Evolutionary conservation across 1,140 invertebrate genomes (phyloP).

Genomic region (Caenorhabditis elegans): WBcel235 BX284606.5:6129501-6130000

Average conservation of each 20-base stretch:
- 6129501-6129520: neutral
- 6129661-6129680: neutral
- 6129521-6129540: slow-evolving; percentile 12
- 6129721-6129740: neutral
- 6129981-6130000: slow-evolving; percentile 68
- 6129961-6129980: neutral
- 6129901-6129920: neutral
- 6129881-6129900: neutral
- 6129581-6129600: neutral
- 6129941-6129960: neutral
- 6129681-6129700: neutral
- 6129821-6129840: neutral
- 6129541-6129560: slow-evolving; percentile 14
- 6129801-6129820: neutral
- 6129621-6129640: neutral
- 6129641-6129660: neutral
- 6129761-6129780: neutral
- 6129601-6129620: neutral
- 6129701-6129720: neutral
- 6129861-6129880: neutral
- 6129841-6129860: no score
- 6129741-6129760: neutral
- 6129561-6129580: neutral
- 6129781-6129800: neutral
- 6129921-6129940: slow-evolving; percentile 69